Base-by-base conservation (phyloP, 2,113 vertebrate species). In the Sinocyclocheilus grahami region DNA sequence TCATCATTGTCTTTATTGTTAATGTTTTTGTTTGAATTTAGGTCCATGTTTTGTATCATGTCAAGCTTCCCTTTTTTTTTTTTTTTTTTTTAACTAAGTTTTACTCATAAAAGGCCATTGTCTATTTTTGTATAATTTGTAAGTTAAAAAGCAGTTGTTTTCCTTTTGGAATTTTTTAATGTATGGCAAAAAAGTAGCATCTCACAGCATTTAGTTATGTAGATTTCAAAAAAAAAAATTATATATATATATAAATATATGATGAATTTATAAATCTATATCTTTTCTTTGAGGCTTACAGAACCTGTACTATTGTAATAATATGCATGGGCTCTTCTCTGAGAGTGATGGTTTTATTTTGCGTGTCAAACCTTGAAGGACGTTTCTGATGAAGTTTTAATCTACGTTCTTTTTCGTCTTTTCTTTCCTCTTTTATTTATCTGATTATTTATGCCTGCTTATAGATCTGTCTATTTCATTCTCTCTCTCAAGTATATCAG, bases 51-150 rank as follows among this genome's bases (percentile, higher is more conserved):
- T 95, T 94, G 95, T 95, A 58, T 74, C 95, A 95, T 95, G 93
- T 96, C 85, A 95, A 95, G 93, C 95, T 96, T 95, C 92, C 91
- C 93, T 95, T 97, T 96, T 93, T 92, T 46, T 2, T 82, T 55
- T 30, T 3, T 97, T 96, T 93, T 92, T 46, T 2, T 82, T 55
- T 30, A 1, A 27, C 16, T 85, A 72, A 76, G 67, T 85, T 87
- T 37, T 94, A 93, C 95, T 95, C 92, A 95, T 94, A 92, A 92
- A 86, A 97, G 96, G 95, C 93, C 95, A 95, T 96, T 93, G 96
- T 97, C 95, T 97, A 97, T 97, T 96, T 97, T 97, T 96, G 94
- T 96, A 96, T 96, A 95, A 95, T 96, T 97, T 96, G 94, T 96
- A 96, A 96, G 95, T 96, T 96, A 96, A 96, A 93, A 95, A 95